phyloP scores from a whole-genome alignment of 2,113 vertebrate species.

The Naja naja region DNA sequence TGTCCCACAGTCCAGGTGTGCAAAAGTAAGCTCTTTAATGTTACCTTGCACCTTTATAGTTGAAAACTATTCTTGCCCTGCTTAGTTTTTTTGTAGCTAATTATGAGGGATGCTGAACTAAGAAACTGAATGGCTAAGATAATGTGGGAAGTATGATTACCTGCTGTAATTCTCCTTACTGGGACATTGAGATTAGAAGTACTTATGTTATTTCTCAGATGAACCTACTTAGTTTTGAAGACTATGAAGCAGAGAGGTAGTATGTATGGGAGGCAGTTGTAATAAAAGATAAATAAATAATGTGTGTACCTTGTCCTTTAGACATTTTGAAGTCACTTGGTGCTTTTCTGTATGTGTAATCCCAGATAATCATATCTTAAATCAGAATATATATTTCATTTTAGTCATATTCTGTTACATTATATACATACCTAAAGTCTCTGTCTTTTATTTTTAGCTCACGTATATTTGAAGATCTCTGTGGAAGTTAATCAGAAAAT shows the following conservation, averaged over 20 bases:
- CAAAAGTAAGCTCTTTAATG: slow-evolving; percentile 21
- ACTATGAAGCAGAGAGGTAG: neutral
- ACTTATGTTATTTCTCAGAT: neutral
- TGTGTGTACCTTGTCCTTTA: neutral
- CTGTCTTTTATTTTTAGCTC: neutral
- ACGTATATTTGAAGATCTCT: neutral
- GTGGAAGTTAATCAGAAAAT: neutral
- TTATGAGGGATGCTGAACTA: slow-evolving; percentile 30
- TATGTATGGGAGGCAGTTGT: neutral
- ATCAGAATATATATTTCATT: neutral
- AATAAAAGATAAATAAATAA: neutral
- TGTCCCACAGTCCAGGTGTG: slow-evolving; percentile 23
- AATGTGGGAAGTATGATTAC: slow-evolving; percentile 13
- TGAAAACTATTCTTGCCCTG: slow-evolving; percentile 31
- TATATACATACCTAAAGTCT: neutral
- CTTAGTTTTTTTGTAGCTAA: slow-evolving; percentile 26
- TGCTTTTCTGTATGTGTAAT: neutral
- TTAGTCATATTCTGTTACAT: neutral
- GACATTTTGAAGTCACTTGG: neutral
- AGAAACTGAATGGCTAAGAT: slow-evolving; percentile 36
- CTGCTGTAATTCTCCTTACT: slow-evolving; percentile 11
- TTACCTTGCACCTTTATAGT: slow-evolving; percentile 15
- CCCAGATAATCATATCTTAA: neutral
- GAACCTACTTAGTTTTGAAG: neutral
- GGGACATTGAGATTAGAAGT: slow-evolving; percentile 34